Base-by-base conservation (phyloP, 2,113 vertebrate genomes). In the Corythaixoides concolor region DNA sequence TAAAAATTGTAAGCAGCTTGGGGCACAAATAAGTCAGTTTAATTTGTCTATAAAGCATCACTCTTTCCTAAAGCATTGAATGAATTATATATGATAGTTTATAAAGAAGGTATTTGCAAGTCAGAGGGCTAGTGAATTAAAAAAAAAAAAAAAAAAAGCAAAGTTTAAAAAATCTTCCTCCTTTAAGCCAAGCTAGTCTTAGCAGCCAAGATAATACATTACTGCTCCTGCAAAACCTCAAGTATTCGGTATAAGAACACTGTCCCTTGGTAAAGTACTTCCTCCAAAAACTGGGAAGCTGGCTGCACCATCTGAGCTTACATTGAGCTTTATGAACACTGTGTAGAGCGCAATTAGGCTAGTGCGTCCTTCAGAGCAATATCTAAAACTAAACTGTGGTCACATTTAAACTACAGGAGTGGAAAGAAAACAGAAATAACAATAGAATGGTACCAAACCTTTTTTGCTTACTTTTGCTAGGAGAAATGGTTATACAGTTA, bases 1-100 rank as follows among this genome's bases (percentile, higher is more conserved):
- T 68, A 95, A 92, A 95, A 95, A 60, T 87, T 95, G 30, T 79
- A 91, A 64, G 56, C 58, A 60, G 49, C 56, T 68, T 79, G 58
- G 33, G 45, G 66, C 27, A 60, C 39, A 91, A 90, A 77, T 83
- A 90, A 82, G 60, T 85, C 49, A 33, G 52, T 95, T 89, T 80
- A 87, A 95, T 87, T 81, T 94, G 33, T 91, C 84, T 82, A 8
- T 78, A 60, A 79, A 89, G 33, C 15, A 85, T 58, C 35, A 56
- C 64, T 86, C 28, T 95, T 85, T 91, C 94, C 80, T 52, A 28
- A 85, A 69, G 81, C 30, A 49, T 4, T 60, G 27, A 87, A 81
- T 87, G 7, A 81, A 84, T 90, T 70, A 92, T 81, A 78, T 33
- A 75, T 74, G 35, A 47, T 52, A 60, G 89, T 91, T 95, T 85